Conservation (phyloP, 2,797 vertebrate species). For the Phyllotis vaccarum region DNA sequence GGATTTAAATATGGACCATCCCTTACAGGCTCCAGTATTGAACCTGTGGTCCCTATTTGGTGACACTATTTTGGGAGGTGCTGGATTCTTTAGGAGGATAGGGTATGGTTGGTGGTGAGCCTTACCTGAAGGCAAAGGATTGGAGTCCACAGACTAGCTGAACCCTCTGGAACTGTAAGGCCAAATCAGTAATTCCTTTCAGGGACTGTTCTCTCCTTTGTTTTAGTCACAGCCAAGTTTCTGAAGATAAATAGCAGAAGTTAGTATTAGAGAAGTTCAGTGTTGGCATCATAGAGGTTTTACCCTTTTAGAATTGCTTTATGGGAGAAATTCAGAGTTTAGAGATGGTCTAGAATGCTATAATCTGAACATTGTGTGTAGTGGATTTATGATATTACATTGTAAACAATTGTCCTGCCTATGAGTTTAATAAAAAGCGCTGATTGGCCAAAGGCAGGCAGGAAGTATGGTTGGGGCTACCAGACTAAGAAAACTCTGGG, state of each 20-base stretch:
- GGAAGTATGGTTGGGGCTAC: too few relatives aligned
- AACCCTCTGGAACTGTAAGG: not conserved
- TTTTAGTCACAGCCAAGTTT: not conserved
- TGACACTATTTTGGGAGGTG: not conserved
- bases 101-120: not conserved
- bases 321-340: not conserved
- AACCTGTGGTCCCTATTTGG: not conserved
- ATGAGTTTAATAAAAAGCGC: too few relatives aligned
- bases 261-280: not conserved
- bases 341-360: not conserved
- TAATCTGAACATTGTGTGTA: not conserved
- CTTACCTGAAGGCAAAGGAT: not conserved
- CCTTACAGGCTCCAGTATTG: not conserved
- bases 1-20: not conserved
- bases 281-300: not conserved
- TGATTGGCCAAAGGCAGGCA: too few relatives aligned
- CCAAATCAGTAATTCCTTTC: not conserved
- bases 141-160: not conserved
- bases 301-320: not conserved
- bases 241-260: not conserved
- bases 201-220: not conserved
- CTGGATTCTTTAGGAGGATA: not conserved
- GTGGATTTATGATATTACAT: too few relatives aligned
- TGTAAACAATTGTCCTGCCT: too few relatives aligned
- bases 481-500: too few relatives aligned